Evolutionary conservation across 2,113 vertebrate genomes (phyloP), one percentile per base, ranked within the genome.

Genomic region (Ophthalmolycus amberensis): DNA sequence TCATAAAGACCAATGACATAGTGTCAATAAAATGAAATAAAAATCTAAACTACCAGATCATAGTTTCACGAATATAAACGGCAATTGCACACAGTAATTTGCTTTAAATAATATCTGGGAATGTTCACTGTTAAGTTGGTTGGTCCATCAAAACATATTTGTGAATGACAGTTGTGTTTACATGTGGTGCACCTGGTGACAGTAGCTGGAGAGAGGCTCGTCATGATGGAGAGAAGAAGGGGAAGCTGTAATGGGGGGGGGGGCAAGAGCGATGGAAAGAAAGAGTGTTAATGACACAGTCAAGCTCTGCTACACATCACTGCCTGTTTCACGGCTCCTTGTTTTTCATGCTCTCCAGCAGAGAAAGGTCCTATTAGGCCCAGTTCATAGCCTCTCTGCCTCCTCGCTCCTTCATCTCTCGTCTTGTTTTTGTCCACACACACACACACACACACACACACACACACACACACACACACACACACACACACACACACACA

Each of bases 311-410:
- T 67, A 63, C 25, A 34, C 76, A 70, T 67, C 84, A 16, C 82
- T 34, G 85, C 64, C 76, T 74, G 63, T 89, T 90, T 91, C 87
- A 91, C 66, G 72, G 68, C 79, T 84, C 68, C 85, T 90, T 89
- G 83, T 91, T 91, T 83, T 85, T 91, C 80, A 84, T 81, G 77
- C 70, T 86, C 76, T 89, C 90, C 85, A 59, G 89, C 86, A 73
- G 81, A 78, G 62, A 75, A 82, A 18, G 38, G n/a, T 78, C 86
- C 71, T 77, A 86, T 90, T 88, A 84, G 75, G 72, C 40, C 67
- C 44, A 54, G 42, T 90, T 92, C 87, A 89, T 32, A 81, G 58
- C 66, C 27, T 62, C 48, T 66, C 34, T 75, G 67, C 27, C 25
- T 84, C 70, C 25, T 44, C 6, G 0, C 32, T 67, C 52, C 85